Conservation (phyloP, 2,888 invertebrate species). For the Macroteleia sp. region DNA sequence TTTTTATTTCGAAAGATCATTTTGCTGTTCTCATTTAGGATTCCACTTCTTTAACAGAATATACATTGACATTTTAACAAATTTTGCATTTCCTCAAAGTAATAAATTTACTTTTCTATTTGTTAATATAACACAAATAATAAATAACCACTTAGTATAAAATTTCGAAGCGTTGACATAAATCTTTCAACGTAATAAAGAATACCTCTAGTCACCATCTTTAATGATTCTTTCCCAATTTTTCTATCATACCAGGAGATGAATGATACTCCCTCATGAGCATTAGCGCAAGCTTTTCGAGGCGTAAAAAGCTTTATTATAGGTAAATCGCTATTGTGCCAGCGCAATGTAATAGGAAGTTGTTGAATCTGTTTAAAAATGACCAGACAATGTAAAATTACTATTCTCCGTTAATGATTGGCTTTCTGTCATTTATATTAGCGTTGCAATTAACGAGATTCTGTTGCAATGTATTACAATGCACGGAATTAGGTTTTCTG, state of each 20-base stretch:
- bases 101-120: too few species aligned
- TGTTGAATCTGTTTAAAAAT: conserved; percentile 33
- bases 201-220: too few species aligned
- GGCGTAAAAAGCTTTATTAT: conserved; percentile 31
- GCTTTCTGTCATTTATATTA: conserved; percentile 48
- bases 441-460: conserved; percentile 48
- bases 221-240: not conserved
- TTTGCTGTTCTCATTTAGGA: too few species aligned
- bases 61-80: too few species aligned
- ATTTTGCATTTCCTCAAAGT: too few species aligned
- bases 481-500: conserved; percentile 42
- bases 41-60: too few species aligned
- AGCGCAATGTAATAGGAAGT: conserved; percentile 36
- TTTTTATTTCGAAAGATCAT: too few species aligned
- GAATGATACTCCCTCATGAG: not conserved
- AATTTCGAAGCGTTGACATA: too few species aligned
- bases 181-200: too few species aligned
- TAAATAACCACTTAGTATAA: too few species aligned
- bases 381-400: conserved; percentile 44
- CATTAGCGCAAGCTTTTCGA: conserved; percentile 11
- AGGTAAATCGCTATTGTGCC: conserved; percentile 26
- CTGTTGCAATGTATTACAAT: conserved; percentile 48
- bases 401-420: conserved; percentile 52
- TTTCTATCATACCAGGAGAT: not conserved
- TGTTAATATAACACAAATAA: too few species aligned